Evolutionary conservation across 2,113 vertebrate genomes (phyloP).

Genomic region (Uria lomvia): DNA sequence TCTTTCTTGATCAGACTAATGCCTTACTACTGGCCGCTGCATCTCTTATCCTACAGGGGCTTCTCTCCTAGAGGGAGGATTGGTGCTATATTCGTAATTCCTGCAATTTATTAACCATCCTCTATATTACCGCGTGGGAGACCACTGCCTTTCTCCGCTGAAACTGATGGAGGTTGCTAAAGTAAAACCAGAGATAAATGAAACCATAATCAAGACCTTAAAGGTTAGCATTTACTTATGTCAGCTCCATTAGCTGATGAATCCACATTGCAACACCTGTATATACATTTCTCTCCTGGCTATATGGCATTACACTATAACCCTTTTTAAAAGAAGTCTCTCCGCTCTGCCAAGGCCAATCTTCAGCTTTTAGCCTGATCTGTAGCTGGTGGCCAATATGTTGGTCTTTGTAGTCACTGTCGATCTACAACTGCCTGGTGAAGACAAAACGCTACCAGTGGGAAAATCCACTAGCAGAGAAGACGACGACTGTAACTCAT

Average conservation of each 20-base stretch:
- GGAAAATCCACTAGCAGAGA: background rate
- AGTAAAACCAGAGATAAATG: constrained; percentile 23
- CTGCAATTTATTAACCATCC: background rate
- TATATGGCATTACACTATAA: background rate
- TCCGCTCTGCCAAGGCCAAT: background rate
- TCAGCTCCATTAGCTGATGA: background rate
- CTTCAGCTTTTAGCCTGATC: background rate
- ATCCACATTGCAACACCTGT: background rate
- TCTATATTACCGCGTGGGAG: background rate
- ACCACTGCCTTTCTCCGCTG: background rate
- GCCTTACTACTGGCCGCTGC: background rate
- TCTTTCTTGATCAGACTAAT: background rate
- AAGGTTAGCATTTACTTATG: background rate
- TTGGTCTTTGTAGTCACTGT: background rate
- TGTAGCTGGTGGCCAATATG: background rate
- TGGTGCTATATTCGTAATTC: background rate
- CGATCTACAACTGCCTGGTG: background rate
- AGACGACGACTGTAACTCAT: background rate
- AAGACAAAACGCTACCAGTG: background rate
- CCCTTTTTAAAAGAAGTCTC: background rate
- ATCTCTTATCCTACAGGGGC: background rate
- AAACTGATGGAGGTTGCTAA: background rate
- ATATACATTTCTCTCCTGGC: background rate
- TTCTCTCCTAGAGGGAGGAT: background rate
- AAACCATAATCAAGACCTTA: constrained; percentile 19